Conservation (phyloP, 2,797 vertebrate species). For the Otus scops region DNA sequence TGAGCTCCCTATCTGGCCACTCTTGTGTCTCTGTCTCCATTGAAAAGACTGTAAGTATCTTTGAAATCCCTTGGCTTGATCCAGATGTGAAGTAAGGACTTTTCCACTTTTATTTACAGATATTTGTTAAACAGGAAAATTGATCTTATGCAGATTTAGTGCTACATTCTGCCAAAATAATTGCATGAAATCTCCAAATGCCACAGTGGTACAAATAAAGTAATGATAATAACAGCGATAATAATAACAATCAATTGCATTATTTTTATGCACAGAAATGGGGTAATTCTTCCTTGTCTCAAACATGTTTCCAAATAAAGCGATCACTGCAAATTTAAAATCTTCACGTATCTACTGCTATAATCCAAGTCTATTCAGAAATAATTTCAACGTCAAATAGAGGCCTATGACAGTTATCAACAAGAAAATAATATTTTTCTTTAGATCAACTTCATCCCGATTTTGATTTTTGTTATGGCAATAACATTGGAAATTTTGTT, state of each 20-base stretch:
- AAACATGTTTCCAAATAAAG: neutral
- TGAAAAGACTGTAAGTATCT: neutral
- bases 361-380: neutral
- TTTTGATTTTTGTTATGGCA: rapidly evolving
- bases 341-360: neutral
- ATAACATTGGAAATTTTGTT: neutral
- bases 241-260: neutral
- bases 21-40: neutral
- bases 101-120: neutral
- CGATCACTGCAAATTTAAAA: neutral
- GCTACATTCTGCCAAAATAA: neutral
- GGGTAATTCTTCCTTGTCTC: neutral
- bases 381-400: neutral
- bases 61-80: neutral
- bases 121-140: neutral
- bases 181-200: neutral
- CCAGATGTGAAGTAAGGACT: neutral
- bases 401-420: neutral
- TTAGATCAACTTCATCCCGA: neutral
- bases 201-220: neutral
- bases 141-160: neutral
- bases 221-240: neutral
- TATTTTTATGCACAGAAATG: neutral
- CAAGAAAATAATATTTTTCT: neutral
- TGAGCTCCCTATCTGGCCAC: neutral